Evolutionary conservation across 1,140 invertebrate genomes (phyloP).

Genomic region (Macrobrachium rosenbergii): DNA sequence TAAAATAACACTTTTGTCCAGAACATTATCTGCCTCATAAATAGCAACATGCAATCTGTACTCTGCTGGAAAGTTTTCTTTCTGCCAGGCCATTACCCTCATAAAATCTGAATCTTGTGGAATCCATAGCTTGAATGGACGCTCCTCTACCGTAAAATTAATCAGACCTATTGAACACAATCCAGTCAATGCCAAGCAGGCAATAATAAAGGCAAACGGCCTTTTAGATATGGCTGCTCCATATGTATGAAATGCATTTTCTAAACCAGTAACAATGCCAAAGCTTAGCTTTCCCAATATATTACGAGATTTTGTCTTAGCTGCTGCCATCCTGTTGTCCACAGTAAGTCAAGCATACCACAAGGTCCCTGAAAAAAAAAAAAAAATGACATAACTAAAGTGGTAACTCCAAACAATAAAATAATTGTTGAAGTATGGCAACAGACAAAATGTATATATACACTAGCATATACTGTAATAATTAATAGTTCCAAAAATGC

Average conservation of each 20-base stretch:
- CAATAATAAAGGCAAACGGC: conserved; percentile 73
- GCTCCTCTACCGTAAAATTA: conserved; percentile 75
- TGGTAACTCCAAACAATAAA: no score
- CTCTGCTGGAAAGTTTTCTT: conserved; percentile 77
- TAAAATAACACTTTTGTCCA: conserved; percentile 74
- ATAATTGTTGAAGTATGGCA: no score
- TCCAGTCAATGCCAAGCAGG: conserved; percentile 73
- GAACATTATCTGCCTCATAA: conserved; percentile 78
- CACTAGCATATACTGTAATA: no score
- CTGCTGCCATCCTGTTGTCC: no score
- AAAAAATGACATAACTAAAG: no score
- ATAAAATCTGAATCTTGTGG: conserved; percentile 78
- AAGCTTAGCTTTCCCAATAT: conserved; percentile 19
- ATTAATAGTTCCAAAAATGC: no score
- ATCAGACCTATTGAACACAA: conserved; percentile 73
- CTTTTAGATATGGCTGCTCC: conserved; percentile 67
- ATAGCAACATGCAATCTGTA: conserved; percentile 77
- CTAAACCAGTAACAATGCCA: conserved; percentile 2
- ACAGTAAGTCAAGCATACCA: no score
- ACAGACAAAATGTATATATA: no score
- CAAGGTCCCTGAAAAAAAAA: no score
- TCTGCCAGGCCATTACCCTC: conserved; percentile 80
- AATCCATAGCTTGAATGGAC: conserved; percentile 82
- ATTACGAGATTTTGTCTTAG: background rate
- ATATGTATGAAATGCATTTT: conserved; percentile 65